Percentiles rank a stretch among this genome's conserved stretches.
These are phyloP conservation scores for Magallana ariakensis DNA, from an alignment of 1,140 invertebrate genomes.

Conservation along the genomic window DNA sequence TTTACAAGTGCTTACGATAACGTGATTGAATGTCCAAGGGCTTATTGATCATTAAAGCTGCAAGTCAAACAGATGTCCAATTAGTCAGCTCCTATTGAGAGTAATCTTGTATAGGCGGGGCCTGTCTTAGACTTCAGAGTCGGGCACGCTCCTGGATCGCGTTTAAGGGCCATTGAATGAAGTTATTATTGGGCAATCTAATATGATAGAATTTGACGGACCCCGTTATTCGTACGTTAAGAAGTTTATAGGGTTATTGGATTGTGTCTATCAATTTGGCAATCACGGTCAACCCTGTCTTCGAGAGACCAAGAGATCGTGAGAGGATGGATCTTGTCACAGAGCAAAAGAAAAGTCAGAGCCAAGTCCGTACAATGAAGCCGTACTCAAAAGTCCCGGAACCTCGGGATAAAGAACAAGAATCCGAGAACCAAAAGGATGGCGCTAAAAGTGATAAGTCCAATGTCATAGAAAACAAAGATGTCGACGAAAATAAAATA, in stretches of 20 bases:
- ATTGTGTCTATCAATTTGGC: conserved; percentile 28
- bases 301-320: background rate
- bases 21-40: conserved; percentile 59
- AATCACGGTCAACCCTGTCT: conserved; percentile 17
- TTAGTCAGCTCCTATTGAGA: conserved; percentile 52
- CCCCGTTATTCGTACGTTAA: conserved; percentile 14
- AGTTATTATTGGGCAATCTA: conserved; percentile 42
- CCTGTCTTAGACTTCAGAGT: background rate
- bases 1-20: conserved; percentile 59
- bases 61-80: conserved; percentile 61
- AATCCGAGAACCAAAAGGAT: conserved; percentile 9
- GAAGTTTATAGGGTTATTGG: conserved; percentile 30
- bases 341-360: background rate
- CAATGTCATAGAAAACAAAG: background rate
- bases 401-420: background rate
- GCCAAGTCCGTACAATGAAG: background rate
- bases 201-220: conserved; percentile 29
- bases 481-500: background rate
- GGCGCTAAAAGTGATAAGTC: background rate
- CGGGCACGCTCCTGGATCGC: conserved; percentile 22
- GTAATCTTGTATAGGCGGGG: conserved; percentile 59
- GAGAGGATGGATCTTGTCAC: conserved; percentile 15
- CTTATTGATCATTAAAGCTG: conserved; percentile 60
- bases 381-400: background rate
- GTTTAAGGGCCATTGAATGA: conserved; percentile 21